These are phyloP conservation scores for Porites rus DNA, from an alignment of 92 coral and sea anemone genomes.

Conservation along the genomic window DNA sequence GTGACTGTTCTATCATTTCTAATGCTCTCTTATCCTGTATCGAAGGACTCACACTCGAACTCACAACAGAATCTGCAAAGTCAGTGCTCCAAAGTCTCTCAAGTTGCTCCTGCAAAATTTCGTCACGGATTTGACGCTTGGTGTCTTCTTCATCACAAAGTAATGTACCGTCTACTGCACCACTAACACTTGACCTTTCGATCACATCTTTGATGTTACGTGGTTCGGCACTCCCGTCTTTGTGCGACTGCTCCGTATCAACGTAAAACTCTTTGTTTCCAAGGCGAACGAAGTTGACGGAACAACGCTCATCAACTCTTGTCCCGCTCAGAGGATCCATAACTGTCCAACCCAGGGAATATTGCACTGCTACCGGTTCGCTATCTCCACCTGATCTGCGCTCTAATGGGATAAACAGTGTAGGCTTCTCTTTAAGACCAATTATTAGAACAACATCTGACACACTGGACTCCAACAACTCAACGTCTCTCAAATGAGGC, in stretches of 20 bases:
- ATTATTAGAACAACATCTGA: slow-evolving; percentile 41
- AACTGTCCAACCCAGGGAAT: slow-evolving; percentile 77
- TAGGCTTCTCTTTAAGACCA: slow-evolving; percentile 49
- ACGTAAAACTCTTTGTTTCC: background rate
- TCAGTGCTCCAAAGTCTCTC: slow-evolving; percentile 4
- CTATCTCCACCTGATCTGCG: slow-evolving; percentile 32
- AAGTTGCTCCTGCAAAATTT: slow-evolving; percentile 4
- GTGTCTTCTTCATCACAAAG: no score
- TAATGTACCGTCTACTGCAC: no score
- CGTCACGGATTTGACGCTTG: no score
- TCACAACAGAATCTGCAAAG: slow-evolving; percentile 29
- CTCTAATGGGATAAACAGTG: slow-evolving; percentile 58
- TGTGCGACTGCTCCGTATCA: no score
- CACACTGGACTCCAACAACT: slow-evolving; percentile 15
- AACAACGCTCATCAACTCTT: background rate
- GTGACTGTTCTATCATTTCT: slow-evolving; percentile 40
- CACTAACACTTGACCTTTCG: no score
- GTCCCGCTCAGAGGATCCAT: slow-evolving; percentile 65
- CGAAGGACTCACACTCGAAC: slow-evolving; percentile 12
- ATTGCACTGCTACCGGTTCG: slow-evolving; percentile 56
- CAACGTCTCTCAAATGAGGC: slow-evolving; percentile 46
- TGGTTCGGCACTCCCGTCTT: no score
- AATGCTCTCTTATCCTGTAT: slow-evolving; percentile 62
- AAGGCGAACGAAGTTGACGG: background rate
- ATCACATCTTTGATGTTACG: no score